phyloP scores from a whole-genome alignment of 53 echinoderm and acorn worm genomes.

The Crossaster papposus region DNA sequence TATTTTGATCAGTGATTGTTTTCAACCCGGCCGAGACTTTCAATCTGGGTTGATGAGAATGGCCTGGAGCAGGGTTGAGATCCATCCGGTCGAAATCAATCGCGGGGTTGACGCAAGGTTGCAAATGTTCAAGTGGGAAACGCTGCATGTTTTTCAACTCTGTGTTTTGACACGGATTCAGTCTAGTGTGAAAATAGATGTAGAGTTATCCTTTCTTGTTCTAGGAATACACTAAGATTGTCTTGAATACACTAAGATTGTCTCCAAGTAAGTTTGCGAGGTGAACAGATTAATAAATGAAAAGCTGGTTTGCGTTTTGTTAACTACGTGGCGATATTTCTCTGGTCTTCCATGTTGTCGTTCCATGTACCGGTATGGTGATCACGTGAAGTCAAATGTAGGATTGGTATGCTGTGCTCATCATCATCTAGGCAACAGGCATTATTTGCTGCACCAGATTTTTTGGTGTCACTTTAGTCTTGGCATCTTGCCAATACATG shows the following conservation, averaged over 20 bases:
- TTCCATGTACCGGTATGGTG: not conserved
- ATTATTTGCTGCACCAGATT: not conserved
- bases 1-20: too few relatives aligned
- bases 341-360: too few relatives aligned
- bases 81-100: too few relatives aligned
- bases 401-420: not conserved
- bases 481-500: too few relatives aligned
- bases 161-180: conserved; percentile 38
- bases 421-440: not conserved
- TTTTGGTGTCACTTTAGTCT: not conserved
- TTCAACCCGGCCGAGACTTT: too few relatives aligned
- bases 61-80: too few relatives aligned
- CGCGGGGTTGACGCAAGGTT: too few relatives aligned
- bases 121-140: conserved; percentile 4
- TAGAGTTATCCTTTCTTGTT: not conserved
- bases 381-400: not conserved
- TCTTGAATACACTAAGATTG: not conserved
- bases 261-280: not conserved
- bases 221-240: not conserved
- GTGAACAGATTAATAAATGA: not conserved
- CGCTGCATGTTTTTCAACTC: not conserved
- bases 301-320: too few relatives aligned
- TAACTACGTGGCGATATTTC: too few relatives aligned
- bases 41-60: too few relatives aligned
- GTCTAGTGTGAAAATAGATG: not conserved